Base-by-base conservation (phyloP, 2,888 invertebrate genomes). In the Trypoxylon attenuatum region DNA sequence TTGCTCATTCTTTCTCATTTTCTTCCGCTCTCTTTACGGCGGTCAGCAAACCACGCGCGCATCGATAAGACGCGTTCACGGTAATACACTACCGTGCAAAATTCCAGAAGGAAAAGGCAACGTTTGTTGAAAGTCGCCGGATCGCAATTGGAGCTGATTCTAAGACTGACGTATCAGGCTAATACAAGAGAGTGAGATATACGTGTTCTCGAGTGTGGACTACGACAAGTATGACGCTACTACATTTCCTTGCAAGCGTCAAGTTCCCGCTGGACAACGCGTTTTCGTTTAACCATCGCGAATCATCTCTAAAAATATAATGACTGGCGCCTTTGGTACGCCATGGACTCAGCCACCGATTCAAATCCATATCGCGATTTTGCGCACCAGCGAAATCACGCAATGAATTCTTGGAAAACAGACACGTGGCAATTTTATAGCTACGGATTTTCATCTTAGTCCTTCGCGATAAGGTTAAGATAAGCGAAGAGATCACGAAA, bases 261-360 rank as follows among this genome's bases (percentile, higher is more conserved):
- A 41, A 39, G 39, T 41, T 38, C 5, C 23, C 43, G 49, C 45
- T 49, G 39, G 41, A 27, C 38, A 43, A 55, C 47, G 59, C 51
- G 68, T 57, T 65, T 67, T 64, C 68, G 73, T 71, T 72, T 75
- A 77, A 76, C 64, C 68, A 54, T 58, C 64, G 66, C 63, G 49
- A 69, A 72, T 79, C 77, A 79, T 78, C 63, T 73, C 76, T 77
- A 79, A 79, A 79, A 76, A 80, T 78, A 79, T 71, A 76, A 76
- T 70, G 63, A 75, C 64, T 47, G 70, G 61, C 67, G 61, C 49
- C 46, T 63, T 60, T 50, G 50, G 57, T 38, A 53, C 5, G 38
- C n/a, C 49, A 62, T 23, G 25, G 25, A 25, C 51, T 33, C 13
- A 1, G 43, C 29, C 59, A 53, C 56, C 56, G 39, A 41, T 53